phyloP scores from a whole-genome alignment of 2,888 invertebrate species.

The Corythucha ciliata region DNA sequence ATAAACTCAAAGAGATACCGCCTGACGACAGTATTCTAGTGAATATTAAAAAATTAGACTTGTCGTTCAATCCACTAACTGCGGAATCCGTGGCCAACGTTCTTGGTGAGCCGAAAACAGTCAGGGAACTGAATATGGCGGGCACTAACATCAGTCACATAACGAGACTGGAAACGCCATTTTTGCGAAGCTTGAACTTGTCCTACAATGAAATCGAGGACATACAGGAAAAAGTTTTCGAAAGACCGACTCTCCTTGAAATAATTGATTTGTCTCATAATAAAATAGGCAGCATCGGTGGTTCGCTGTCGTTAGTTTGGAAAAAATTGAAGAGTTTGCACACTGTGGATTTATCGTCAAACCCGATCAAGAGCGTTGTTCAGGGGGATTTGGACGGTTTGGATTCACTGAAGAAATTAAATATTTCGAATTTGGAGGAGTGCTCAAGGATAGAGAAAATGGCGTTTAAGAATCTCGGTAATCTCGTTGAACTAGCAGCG shows the following conservation, averaged over 20 bases:
- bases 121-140: conserved; percentile 69
- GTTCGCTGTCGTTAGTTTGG: conserved; percentile 57
- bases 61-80: conserved; percentile 75
- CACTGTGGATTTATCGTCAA: conserved; percentile 67
- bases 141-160: conserved; percentile 63
- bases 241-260: conserved; percentile 69
- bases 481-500: conserved; percentile 59
- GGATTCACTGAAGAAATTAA: conserved; percentile 47
- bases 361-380: conserved; percentile 67
- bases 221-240: conserved; percentile 59
- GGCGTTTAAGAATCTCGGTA: conserved; percentile 62
- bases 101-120: conserved; percentile 79
- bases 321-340: conserved; percentile 60
- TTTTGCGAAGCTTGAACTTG: conserved; percentile 65
- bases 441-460: conserved; percentile 71
- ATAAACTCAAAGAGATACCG: conserved; percentile 67
- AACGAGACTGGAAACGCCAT: conserved; percentile 71
- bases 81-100: conserved; percentile 64
- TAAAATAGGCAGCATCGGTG: conserved; percentile 50
- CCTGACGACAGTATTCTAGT: conserved; percentile 78
- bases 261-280: conserved; percentile 69
- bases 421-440: conserved; percentile 55
- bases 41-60: conserved; percentile 74
- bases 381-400: conserved; percentile 67
- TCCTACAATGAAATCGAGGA: conserved; percentile 63